Conservation (phyloP, 2,888 invertebrate species). For the Drosophila crucigera region DNA sequence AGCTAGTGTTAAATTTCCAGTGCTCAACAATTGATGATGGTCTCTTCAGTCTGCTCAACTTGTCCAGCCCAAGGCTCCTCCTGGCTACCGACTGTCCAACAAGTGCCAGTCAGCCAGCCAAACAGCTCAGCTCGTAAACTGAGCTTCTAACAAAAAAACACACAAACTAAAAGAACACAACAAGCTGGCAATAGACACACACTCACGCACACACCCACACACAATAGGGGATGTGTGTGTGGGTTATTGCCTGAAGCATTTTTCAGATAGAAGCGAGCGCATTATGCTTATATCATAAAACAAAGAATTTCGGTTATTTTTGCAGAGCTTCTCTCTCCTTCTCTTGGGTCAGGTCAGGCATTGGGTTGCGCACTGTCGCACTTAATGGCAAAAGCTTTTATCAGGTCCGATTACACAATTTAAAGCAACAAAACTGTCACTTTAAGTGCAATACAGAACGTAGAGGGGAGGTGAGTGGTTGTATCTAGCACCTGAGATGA, state of each 20-base stretch:
- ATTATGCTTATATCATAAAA: conserved; percentile 47
- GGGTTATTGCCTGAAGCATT: conserved; percentile 13
- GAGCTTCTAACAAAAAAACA: conserved; percentile 2
- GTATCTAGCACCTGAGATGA: conserved; percentile 56
- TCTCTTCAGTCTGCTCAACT: not conserved
- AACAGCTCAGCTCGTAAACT: conserved; percentile 29
- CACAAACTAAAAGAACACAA: conserved; percentile 13
- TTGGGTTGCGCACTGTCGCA: conserved; percentile 31
- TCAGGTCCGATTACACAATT: conserved; percentile 77
- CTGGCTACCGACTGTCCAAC: conserved; percentile 18
- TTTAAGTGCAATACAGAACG: conserved; percentile 65
- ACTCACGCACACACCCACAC: not conserved
- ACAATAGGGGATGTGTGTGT: conserved; percentile 1
- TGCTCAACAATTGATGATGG: conserved; percentile 15
- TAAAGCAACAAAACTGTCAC: conserved; percentile 76
- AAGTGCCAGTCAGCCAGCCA: conserved; percentile 19
- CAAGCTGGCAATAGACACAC: conserved; percentile 21
- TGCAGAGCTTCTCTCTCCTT: conserved; percentile 26
- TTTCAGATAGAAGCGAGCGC: conserved; percentile 21
- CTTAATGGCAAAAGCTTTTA: conserved; percentile 73
- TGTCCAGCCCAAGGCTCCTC: not conserved
- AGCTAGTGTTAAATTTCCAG: conserved; percentile 7
- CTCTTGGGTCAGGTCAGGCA: conserved; percentile 22
- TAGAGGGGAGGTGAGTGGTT: not conserved
- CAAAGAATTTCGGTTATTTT: conserved; percentile 54